These are phyloP conservation scores for Hirundichthys speculiger DNA, from an alignment of 2,113 vertebrate species.

Conservation along the genomic window DNA sequence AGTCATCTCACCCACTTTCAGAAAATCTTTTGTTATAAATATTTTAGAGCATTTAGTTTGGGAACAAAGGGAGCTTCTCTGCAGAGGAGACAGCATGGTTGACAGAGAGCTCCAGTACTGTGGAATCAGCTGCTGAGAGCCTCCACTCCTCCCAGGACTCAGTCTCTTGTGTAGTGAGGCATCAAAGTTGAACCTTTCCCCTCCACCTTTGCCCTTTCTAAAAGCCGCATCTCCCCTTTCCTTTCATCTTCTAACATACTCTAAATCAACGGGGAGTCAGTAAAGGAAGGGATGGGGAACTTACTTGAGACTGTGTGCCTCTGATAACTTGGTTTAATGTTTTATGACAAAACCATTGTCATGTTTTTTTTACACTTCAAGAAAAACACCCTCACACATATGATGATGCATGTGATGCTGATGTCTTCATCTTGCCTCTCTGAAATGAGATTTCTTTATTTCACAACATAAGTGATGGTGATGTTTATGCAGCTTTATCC, in stretches of 20 bases:
- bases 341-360: conserved; percentile 39
- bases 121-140: conserved; percentile 46
- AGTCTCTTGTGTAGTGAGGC: conserved; percentile 42
- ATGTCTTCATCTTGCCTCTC: no score
- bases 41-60: conserved; percentile 25
- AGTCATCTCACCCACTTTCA: conserved; percentile 34
- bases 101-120: conserved; percentile 37
- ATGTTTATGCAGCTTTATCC: conserved; percentile 2
- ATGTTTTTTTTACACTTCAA: neutral
- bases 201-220: conserved; percentile 62
- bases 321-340: conserved; percentile 9
- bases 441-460: no score
- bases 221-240: conserved; percentile 42
- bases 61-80: conserved; percentile 49
- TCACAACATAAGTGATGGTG: neutral
- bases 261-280: conserved; percentile 53
- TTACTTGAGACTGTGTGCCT: conserved; percentile 24
- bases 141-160: conserved; percentile 33
- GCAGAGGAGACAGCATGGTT: conserved; percentile 31
- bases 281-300: conserved; percentile 8
- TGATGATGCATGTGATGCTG: no score
- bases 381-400: neutral
- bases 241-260: conserved; percentile 62
- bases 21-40: conserved; percentile 33
- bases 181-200: conserved; percentile 69